phyloP scores from a whole-genome alignment of 2,113 vertebrate genomes.

The Salvator merianae region DNA sequence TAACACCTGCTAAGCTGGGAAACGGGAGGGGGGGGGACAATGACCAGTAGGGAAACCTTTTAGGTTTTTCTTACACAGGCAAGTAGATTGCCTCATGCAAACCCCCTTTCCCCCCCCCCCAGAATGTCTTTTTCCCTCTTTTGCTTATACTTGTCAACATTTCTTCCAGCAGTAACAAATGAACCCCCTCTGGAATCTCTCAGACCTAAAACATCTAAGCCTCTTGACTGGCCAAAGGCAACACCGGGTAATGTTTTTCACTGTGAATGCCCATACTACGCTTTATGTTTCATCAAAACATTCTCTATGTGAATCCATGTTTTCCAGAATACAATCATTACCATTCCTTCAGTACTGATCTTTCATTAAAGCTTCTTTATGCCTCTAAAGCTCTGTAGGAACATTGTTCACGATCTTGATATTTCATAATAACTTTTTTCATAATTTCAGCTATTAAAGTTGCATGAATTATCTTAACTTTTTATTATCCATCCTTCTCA shows the following conservation, averaged over 20 bases:
- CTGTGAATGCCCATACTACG: conserved; percentile 52
- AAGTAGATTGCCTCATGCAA: conserved; percentile 50
- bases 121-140: conserved; percentile 25
- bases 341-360: conserved; percentile 52
- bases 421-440: conserved; percentile 21
- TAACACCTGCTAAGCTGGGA: conserved; percentile 34
- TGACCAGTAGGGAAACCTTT: conserved; percentile 34
- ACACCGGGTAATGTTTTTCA: conserved; percentile 79
- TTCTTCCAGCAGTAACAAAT: conserved; percentile 80
- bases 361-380: conserved; percentile 41
- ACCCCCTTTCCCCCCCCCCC: conserved; percentile 56
- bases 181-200: conserved; percentile 76
- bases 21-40: conserved; percentile 35
- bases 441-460: conserved; percentile 39
- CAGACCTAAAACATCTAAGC: conserved; percentile 75
- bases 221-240: conserved; percentile 78
- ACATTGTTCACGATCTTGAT: conserved; percentile 17
- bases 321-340: conserved; percentile 59
- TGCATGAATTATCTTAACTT: conserved; percentile 6
- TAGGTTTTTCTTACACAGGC: conserved; percentile 45
- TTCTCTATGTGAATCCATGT: conserved; percentile 62
- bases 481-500: conserved; percentile 19
- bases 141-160: conserved; percentile 71
- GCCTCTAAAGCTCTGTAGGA: neutral
- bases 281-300: conserved; percentile 66